Evolutionary conservation across 2,113 vertebrate species (phyloP).

Genomic region (Empidonax alnorum): DNA sequence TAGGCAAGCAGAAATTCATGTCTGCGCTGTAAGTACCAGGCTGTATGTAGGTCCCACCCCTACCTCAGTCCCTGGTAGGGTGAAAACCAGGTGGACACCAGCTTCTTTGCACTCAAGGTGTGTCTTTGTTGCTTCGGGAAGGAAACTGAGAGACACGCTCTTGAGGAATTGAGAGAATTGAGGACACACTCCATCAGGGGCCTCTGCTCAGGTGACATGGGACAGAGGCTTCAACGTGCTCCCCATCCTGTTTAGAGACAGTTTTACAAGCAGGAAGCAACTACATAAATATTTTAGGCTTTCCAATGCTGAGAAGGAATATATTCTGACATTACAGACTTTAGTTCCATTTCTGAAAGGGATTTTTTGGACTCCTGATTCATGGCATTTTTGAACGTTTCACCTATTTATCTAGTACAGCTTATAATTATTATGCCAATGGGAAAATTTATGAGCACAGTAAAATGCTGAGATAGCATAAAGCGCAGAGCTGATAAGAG

Average conservation of each 20-base stretch:
- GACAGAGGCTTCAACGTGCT: not conserved
- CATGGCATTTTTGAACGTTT: not conserved
- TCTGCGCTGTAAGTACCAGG: not conserved
- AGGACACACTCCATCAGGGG: rapidly evolving
- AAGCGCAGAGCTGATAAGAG: not conserved
- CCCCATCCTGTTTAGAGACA: not conserved
- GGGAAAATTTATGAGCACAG: not conserved
- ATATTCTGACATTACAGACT: not conserved
- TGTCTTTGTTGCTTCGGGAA: not conserved
- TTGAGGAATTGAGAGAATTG: not conserved
- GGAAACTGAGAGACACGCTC: not conserved
- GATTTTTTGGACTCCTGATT: not conserved
- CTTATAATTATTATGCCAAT: not conserved
- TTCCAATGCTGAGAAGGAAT: not conserved
- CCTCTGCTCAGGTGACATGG: no score
- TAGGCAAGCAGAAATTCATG: not conserved
- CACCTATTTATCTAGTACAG: not conserved
- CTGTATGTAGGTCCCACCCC: not conserved
- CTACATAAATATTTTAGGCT: rapidly evolving
- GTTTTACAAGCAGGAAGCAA: not conserved
- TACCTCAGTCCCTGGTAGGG: no score
- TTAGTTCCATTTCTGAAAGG: not conserved
- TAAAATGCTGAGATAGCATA: not conserved
- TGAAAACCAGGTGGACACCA: not conserved
- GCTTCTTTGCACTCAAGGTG: not conserved